Percentiles rank a stretch among this genome's conserved stretches.
Evolutionary conservation across 2,113 vertebrate species (phyloP).

Genomic region (Aptenodytes patagonicus): DNA sequence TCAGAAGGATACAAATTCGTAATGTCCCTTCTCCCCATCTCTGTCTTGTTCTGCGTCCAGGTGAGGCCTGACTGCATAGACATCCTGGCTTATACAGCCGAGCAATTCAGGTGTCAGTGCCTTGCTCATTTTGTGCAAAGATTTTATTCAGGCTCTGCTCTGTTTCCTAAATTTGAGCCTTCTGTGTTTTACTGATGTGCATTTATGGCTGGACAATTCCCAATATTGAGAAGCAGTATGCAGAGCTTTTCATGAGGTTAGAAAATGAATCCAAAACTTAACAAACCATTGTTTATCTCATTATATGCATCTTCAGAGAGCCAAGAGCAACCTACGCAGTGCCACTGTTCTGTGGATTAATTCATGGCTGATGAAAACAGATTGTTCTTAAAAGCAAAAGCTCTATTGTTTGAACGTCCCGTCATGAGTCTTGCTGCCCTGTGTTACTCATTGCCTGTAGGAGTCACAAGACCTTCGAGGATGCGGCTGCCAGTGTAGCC

Average conservation of each 20-base stretch:
- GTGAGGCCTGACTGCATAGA: not conserved
- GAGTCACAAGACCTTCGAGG: not conserved
- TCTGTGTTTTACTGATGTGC: not conserved
- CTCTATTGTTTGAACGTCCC: not conserved
- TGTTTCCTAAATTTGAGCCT: not conserved
- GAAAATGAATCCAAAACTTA: slow-evolving; percentile 37
- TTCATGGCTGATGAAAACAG: not conserved
- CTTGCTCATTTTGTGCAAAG: not conserved
- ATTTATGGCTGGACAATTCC: not conserved
- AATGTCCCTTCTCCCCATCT: not conserved
- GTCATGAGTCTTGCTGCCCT: not conserved
- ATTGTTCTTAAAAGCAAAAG: not conserved
- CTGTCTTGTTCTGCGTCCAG: not conserved
- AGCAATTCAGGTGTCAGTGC: not conserved
- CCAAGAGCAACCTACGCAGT: not conserved
- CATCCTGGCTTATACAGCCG: not conserved
- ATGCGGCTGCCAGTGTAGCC: not conserved
- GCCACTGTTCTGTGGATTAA: not conserved
- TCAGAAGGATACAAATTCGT: not conserved
- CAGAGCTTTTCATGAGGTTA: not conserved
- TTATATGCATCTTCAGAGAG: slow-evolving; percentile 2
- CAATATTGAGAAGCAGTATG: not conserved
- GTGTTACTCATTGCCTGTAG: not conserved
- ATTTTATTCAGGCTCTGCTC: not conserved
- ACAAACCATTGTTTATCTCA: slow-evolving; percentile 37